Percentiles rank a stretch among this genome's conserved stretches.
These are phyloP conservation scores for Rhabditoides inermis DNA, from an alignment of 2,888 invertebrate genomes.

Conservation along the genomic window DNA sequence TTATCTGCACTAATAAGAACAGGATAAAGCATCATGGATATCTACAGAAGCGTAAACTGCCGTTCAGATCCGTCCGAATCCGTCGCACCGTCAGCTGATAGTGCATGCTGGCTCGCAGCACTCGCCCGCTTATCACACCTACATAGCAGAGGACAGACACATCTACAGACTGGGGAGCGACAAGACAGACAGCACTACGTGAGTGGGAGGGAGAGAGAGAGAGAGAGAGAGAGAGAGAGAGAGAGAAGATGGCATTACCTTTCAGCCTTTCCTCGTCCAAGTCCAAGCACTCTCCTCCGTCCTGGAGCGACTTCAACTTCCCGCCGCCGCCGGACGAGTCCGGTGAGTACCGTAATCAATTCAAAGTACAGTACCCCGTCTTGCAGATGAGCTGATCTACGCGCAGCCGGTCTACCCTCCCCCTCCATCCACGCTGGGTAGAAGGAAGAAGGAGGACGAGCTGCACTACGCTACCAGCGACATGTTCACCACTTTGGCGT, in stretches of 20 bases:
- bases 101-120: too few species aligned
- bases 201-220: not conserved
- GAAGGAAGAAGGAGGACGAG: not conserved
- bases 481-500: constrained; percentile 2
- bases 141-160: too few species aligned
- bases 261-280: constrained; percentile 19
- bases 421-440: not conserved
- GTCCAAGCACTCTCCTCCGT: constrained; percentile 15
- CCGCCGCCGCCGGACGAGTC: constrained; percentile 36
- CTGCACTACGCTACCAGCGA: constrained; percentile 10
- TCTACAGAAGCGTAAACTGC: too few species aligned
- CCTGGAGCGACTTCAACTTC: constrained; percentile 40
- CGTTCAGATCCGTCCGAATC: too few species aligned
- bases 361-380: constrained; percentile 3
- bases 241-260: not conserved
- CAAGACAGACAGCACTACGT: too few species aligned
- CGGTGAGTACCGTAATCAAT: not conserved
- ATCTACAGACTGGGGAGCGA: too few species aligned
- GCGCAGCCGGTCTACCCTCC: constrained; percentile 13
- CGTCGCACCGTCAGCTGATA: too few species aligned
- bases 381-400: constrained; percentile 13
- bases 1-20: too few species aligned
- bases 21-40: too few species aligned
- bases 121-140: too few species aligned
- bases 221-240: not conserved